phyloP scores from a whole-genome alignment of 2,113 vertebrate genomes.

The Xenotilapia longispinis region DNA sequence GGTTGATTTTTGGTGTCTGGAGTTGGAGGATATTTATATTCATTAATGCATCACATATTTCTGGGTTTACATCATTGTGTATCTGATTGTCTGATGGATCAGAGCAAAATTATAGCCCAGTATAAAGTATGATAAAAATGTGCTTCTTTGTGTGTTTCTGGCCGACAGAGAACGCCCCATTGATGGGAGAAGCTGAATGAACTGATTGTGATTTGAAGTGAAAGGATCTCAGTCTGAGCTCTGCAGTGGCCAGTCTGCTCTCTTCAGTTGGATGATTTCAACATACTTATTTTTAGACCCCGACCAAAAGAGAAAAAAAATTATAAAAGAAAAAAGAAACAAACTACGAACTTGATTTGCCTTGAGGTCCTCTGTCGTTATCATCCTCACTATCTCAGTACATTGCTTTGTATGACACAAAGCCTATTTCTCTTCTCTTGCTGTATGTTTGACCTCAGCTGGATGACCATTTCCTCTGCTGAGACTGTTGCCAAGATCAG shows the following conservation, averaged over 20 bases:
- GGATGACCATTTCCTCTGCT: not conserved
- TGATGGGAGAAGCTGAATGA: constrained; percentile 44
- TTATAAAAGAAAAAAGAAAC: not conserved
- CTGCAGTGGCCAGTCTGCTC: not conserved
- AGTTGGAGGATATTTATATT: not conserved
- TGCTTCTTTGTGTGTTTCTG: not conserved
- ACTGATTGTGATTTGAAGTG: constrained; percentile 41
- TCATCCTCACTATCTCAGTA: not conserved
- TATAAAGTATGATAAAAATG: not conserved
- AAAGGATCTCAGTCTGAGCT: constrained; percentile 13
- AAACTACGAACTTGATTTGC: not conserved
- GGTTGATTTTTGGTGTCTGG: not conserved
- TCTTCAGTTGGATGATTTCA: not conserved
- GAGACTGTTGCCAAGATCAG: not conserved
- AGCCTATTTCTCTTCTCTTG: not conserved
- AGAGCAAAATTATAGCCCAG: not conserved
- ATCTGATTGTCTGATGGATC: not conserved
- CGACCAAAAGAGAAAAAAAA: not conserved
- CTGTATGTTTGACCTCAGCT: not conserved
- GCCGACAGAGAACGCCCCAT: constrained; percentile 30
- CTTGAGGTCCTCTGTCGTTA: not conserved
- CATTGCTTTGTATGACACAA: not conserved
- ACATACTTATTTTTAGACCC: not conserved
- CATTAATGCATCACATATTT: not conserved
- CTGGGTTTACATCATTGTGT: not conserved